Conservation (phyloP, 2,797 vertebrate species). For the Melanogrammus aeglefinus region DNA sequence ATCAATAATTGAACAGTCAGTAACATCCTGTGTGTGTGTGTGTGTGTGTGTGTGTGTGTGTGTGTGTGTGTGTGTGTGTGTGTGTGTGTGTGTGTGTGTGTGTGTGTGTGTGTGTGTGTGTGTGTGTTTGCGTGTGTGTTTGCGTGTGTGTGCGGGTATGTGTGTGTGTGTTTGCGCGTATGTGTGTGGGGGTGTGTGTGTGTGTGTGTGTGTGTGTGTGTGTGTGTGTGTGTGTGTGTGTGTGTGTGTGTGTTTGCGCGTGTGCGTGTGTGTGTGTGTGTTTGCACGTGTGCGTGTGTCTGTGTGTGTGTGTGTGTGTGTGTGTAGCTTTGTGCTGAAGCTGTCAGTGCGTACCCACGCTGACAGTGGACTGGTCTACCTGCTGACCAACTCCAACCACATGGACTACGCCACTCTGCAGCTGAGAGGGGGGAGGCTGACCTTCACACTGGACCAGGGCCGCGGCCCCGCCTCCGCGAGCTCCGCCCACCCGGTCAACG, state of each 20-base stretch:
- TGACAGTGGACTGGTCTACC: conserved; percentile 80
- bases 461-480: conserved; percentile 77
- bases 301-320: background rate
- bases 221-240: too few relatives aligned
- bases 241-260: background rate
- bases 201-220: conserved; percentile 9
- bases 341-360: conserved; percentile 81
- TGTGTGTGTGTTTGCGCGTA: conserved; percentile 10
- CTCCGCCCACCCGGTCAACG: conserved; percentile 71
- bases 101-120: background rate
- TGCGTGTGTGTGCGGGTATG: background rate
- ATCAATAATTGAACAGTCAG: too few relatives aligned
- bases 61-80: background rate
- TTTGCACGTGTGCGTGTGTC: too few relatives aligned
- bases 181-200: background rate
- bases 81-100: too few relatives aligned
- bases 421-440: conserved; percentile 74
- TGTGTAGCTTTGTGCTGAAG: conserved; percentile 78
- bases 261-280: too few relatives aligned
- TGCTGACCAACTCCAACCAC: conserved; percentile 84
- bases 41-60: conserved; percentile 9
- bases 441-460: conserved; percentile 87
- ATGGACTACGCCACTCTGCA: conserved; percentile 82
- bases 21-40: background rate
- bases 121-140: background rate